phyloP scores from a whole-genome alignment of 2,888 invertebrate genomes.

The Galeopsomyia nigrocyanea region DNA sequence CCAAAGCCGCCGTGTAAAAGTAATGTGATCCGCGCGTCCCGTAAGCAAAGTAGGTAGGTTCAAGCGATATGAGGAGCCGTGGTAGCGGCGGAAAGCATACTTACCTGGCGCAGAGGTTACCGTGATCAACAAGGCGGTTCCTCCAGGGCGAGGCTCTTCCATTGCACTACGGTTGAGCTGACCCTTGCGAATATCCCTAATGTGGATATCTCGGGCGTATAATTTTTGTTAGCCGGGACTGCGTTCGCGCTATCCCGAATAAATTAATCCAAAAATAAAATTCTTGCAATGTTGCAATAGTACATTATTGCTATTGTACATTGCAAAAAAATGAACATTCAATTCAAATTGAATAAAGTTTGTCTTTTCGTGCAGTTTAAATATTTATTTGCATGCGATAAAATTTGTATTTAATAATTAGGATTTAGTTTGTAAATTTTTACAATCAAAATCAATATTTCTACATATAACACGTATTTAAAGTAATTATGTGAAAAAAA shows the following conservation, averaged over 20 bases:
- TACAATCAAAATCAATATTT: too few species aligned
- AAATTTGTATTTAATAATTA: too few species aligned
- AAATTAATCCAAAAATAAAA: conserved; percentile 25
- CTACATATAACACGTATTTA: too few species aligned
- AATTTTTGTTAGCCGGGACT: conserved; percentile 66
- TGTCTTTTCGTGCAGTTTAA: too few species aligned
- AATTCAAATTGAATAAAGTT: too few species aligned
- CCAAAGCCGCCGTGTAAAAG: not conserved
- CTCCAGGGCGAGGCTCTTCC: conserved; percentile 71
- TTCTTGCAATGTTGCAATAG: too few species aligned
- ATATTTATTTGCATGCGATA: too few species aligned
- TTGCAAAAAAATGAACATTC: too few species aligned
- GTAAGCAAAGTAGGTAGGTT: not conserved
- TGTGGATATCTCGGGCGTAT: conserved; percentile 70
- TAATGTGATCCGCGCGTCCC: not conserved
- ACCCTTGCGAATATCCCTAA: conserved; percentile 65
- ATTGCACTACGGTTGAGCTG: conserved; percentile 73
- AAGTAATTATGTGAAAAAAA: too few species aligned
- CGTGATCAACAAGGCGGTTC: conserved; percentile 71
- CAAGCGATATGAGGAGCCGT: not conserved
- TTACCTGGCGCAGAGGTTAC: conserved; percentile 74
- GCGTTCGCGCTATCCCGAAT: conserved; percentile 66
- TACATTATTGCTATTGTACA: too few species aligned
- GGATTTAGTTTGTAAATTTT: too few species aligned
- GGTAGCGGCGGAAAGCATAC: conserved; percentile 58